Base-by-base conservation (phyloP, 2,888 invertebrate genomes). In the Coleophora deauratella region DNA sequence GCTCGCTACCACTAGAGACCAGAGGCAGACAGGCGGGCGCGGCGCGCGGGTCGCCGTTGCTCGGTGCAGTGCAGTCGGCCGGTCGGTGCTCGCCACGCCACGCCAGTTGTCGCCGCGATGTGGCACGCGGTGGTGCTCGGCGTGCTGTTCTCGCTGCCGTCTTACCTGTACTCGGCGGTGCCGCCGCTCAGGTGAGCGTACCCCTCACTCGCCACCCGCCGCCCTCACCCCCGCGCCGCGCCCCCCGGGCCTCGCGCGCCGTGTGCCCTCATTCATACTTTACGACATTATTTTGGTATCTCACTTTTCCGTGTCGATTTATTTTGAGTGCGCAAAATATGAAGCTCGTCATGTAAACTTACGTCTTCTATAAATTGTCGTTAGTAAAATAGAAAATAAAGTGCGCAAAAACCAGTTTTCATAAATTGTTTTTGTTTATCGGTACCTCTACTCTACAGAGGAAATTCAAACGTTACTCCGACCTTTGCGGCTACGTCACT, bases 111-210 rank as follows among this genome's bases (percentile, higher is more conserved):
- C 30, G 49, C 39, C 69, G 71, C 54, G 55, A 81, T 81, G 80
- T 81, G 81, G 58, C 78, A 80, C 72, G 76, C 80, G 53, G 71
- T 82, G 54, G 79, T 81, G 40, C 75, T 82, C 55, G 81, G 81
- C 41, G 81, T 81, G 55, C 55, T 82, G 55, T 72, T 80, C 52
- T 82, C 82, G 52, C 62, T 82, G 59, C 81, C 81, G 44, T 80
- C 81, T 15, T 80, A 80, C 57, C 58, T 82, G 47, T 81, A 80
- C 66, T 72, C 82, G 54, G 75, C 76, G 45, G 75, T 77, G 45
- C 78, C 80, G 53, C 81, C 80, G 53, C 81, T 79, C 77, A 80
- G 80, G 81, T 82, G 74, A 79, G 75, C 62, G 31, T 37, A 13
- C 12, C 34, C 31, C 38, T 35, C n/a, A 37, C 36, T 40, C 40